A percentile compares a stretch with the other conserved stretches of the same genome.
Evolutionary conservation across 1,140 invertebrate species (phyloP).

Genomic region (Matsumurasca onukii): DNA sequence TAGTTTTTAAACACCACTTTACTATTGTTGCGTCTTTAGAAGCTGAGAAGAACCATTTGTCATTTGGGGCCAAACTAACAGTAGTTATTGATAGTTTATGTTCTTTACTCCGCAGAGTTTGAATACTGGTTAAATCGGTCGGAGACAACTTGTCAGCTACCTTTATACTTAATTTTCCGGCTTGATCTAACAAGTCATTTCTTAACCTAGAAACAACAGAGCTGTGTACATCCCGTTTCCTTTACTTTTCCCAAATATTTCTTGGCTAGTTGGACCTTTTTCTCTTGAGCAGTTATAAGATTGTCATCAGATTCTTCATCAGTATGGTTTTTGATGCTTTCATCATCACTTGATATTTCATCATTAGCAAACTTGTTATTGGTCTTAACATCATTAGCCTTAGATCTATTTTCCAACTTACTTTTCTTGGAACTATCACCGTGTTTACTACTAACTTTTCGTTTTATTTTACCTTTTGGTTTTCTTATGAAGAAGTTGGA

Average conservation of each 20-base stretch:
- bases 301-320: constrained; percentile 60
- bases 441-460: too few relatives aligned
- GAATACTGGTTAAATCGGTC: constrained; percentile 49
- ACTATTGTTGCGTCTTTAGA: constrained; percentile 87
- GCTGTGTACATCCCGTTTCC: constrained; percentile 69
- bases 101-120: constrained; percentile 53
- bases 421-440: too few relatives aligned
- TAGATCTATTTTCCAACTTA: too few relatives aligned
- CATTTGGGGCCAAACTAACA: constrained; percentile 74
- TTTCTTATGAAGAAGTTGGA: too few relatives aligned
- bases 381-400: too few relatives aligned
- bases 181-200: constrained; percentile 82
- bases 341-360: constrained; percentile 35
- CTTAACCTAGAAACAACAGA: constrained; percentile 69
- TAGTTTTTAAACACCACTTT: constrained; percentile 70
- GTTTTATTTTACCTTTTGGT: too few relatives aligned
- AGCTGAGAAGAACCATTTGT: constrained; percentile 73
- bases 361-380: too few relatives aligned
- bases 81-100: constrained; percentile 82
- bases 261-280: constrained; percentile 84
- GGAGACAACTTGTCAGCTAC: constrained; percentile 68
- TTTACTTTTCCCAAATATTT: constrained; percentile 85
- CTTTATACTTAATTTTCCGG: constrained; percentile 71
- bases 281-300: constrained; percentile 83
- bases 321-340: constrained; percentile 19